These are phyloP conservation scores for Abscondita cerata DNA, from an alignment of 2,888 invertebrate genomes.

Conservation along the genomic window DNA sequence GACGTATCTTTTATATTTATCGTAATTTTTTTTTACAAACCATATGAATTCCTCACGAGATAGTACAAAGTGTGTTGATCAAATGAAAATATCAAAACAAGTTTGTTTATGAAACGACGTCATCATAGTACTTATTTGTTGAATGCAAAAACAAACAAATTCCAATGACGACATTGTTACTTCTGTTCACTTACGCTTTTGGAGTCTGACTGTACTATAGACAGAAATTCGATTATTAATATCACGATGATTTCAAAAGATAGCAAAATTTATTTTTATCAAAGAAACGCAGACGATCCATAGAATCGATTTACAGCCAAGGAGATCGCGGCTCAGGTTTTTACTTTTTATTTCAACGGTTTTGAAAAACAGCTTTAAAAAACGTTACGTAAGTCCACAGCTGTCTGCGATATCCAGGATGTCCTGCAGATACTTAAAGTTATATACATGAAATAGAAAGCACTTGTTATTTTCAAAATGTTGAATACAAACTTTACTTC, in stretches of 20 bases:
- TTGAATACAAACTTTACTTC: too few species aligned
- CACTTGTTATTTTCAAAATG: too few species aligned
- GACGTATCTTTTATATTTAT: too few species aligned
- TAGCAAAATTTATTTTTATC: constrained; percentile 57
- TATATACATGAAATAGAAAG: too few species aligned
- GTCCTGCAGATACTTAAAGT: not conserved
- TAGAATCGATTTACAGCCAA: constrained; percentile 10
- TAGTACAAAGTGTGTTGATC: too few species aligned
- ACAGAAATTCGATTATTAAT: not conserved
- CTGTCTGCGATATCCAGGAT: constrained; percentile 13
- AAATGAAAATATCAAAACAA: too few species aligned
- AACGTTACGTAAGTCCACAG: constrained; percentile 27
- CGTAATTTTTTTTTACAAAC: too few species aligned
- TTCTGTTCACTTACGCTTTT: not conserved
- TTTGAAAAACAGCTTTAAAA: constrained; percentile 53
- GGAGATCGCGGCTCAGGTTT: constrained; percentile 42
- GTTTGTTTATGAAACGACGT: too few species aligned
- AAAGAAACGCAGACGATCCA: constrained; percentile 45
- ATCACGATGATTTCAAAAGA: not conserved
- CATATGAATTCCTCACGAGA: too few species aligned
- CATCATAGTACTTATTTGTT: too few species aligned
- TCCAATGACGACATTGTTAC: too few species aligned
- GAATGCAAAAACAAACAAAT: too few species aligned
- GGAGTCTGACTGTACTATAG: not conserved
- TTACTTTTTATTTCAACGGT: constrained; percentile 49